Percentiles rank a stretch among this genome's conserved stretches.
Evolutionary conservation across 2,888 invertebrate genomes (phyloP).

Genomic region (Andrena trimmerana): DNA sequence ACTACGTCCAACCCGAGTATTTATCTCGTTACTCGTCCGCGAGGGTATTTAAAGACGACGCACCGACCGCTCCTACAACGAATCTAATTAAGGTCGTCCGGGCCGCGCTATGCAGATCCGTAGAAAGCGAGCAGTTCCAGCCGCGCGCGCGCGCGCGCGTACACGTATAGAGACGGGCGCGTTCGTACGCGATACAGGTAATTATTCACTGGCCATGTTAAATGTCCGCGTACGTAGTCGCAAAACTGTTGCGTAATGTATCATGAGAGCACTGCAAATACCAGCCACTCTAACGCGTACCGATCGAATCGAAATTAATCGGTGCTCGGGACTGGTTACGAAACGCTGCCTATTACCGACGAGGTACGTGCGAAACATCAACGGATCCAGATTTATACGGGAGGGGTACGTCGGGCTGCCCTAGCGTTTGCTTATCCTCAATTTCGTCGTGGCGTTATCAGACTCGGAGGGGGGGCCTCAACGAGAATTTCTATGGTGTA

Average conservation of each 20-base stretch:
- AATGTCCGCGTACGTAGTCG: slow-evolving; percentile 65
- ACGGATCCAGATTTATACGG: slow-evolving; percentile 64
- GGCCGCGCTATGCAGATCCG: slow-evolving; percentile 53
- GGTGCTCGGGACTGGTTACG: slow-evolving; percentile 68
- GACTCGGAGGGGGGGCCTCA: not conserved
- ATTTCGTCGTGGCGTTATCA: not conserved
- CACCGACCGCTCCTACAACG: slow-evolving; percentile 64
- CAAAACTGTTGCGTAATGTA: slow-evolving; percentile 73
- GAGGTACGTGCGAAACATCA: slow-evolving; percentile 65
- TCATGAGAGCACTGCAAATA: slow-evolving; percentile 72
- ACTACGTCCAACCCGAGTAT: slow-evolving; percentile 52
- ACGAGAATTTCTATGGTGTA: not conserved
- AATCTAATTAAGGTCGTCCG: slow-evolving; percentile 70
- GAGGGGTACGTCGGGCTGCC: not conserved
- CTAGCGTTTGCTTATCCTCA: not conserved
- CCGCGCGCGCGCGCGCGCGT: not conserved
- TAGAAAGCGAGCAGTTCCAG: slow-evolving; percentile 52
- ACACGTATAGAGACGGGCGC: slow-evolving; percentile 25
- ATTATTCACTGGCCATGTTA: slow-evolving; percentile 71
- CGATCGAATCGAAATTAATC: slow-evolving; percentile 75
- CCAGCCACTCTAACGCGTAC: slow-evolving; percentile 61
- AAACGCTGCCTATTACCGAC: slow-evolving; percentile 65
- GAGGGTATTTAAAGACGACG: slow-evolving; percentile 69
- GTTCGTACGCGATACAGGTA: slow-evolving; percentile 57
- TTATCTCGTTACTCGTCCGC: slow-evolving; percentile 68